Conservation (phyloP, 1,140 invertebrate genomes). For the Diachasmimorpha longicaudata region DNA sequence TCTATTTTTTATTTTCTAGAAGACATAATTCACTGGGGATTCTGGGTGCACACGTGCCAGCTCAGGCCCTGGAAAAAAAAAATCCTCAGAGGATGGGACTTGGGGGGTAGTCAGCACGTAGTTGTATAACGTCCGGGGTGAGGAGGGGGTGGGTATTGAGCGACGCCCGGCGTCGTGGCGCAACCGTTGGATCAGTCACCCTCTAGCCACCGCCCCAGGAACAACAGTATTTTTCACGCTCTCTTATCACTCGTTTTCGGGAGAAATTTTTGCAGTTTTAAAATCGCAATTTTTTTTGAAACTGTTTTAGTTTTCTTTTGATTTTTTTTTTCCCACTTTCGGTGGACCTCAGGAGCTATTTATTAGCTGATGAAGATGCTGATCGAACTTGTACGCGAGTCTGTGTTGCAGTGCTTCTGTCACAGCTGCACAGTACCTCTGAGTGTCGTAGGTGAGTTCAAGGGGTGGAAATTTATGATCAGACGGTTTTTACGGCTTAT, state of each 20-base stretch:
- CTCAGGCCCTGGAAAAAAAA: no score
- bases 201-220: conserved; percentile 60
- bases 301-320: neutral
- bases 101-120: conserved; percentile 18
- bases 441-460: conserved; percentile 72
- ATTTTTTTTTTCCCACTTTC: neutral
- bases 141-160: conserved; percentile 55
- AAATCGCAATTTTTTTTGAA: neutral
- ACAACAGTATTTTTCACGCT: conserved; percentile 34
- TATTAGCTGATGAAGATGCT: conserved; percentile 67
- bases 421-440: conserved; percentile 84
- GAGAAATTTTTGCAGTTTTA: neutral
- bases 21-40: no score
- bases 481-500: neutral
- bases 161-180: conserved; percentile 59
- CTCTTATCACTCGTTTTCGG: conserved; percentile 34
- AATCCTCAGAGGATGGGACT: neutral
- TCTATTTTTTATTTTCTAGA: no score
- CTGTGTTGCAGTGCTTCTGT: conserved; percentile 88
- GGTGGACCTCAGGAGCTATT: no score
- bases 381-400: conserved; percentile 83
- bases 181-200: conserved; percentile 54
- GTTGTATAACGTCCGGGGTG: conserved; percentile 7
- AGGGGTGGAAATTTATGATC: conserved; percentile 6
- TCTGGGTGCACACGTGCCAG: no score